phyloP scores from a whole-genome alignment of 2,797 vertebrate genomes.

The Aplochiton taeniatus region DNA sequence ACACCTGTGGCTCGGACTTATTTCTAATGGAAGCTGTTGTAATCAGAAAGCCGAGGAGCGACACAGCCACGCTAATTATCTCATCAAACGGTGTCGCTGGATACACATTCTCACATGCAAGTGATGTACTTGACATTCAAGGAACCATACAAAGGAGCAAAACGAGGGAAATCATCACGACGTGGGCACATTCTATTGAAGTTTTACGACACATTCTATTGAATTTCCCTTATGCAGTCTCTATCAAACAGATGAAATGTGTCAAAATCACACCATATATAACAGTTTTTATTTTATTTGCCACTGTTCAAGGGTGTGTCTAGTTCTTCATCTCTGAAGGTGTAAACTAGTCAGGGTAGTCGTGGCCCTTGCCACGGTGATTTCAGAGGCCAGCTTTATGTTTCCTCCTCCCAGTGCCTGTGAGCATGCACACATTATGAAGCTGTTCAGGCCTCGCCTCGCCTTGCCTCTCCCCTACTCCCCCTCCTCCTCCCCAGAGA shows the following conservation, averaged over 20 bases:
- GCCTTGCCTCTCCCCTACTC: slow-evolving; percentile 7
- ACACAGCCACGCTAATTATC: slow-evolving; percentile 54
- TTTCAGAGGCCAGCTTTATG: slow-evolving; percentile 57
- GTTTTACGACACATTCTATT: slow-evolving; percentile 38
- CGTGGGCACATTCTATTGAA: slow-evolving; percentile 31
- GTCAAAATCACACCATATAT: slow-evolving; percentile 22
- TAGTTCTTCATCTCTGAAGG: no score
- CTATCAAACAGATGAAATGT: slow-evolving; percentile 28
- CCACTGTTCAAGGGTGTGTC: no score
- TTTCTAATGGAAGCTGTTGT: slow-evolving; percentile 54
- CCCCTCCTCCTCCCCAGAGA: slow-evolving; percentile 54
- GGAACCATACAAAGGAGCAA: background rate
- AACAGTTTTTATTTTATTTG: no score
- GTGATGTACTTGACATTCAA: background rate
- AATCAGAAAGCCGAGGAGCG: slow-evolving; percentile 49
- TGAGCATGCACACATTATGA: slow-evolving; percentile 70
- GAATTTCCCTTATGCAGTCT: slow-evolving; percentile 15
- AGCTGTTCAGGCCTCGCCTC: slow-evolving; percentile 52
- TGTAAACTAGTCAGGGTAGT: slow-evolving; percentile 9
- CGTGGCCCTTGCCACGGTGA: slow-evolving; percentile 38
- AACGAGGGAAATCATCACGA: slow-evolving; percentile 21
- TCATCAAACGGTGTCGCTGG: slow-evolving; percentile 50
- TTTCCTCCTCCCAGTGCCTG: slow-evolving; percentile 47
- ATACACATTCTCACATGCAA: slow-evolving; percentile 25
- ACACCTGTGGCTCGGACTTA: slow-evolving; percentile 52